Evolutionary conservation across 2,888 invertebrate species (phyloP), one percentile per base, ranked within the genome.

Genomic region (Amiota minor): DNA sequence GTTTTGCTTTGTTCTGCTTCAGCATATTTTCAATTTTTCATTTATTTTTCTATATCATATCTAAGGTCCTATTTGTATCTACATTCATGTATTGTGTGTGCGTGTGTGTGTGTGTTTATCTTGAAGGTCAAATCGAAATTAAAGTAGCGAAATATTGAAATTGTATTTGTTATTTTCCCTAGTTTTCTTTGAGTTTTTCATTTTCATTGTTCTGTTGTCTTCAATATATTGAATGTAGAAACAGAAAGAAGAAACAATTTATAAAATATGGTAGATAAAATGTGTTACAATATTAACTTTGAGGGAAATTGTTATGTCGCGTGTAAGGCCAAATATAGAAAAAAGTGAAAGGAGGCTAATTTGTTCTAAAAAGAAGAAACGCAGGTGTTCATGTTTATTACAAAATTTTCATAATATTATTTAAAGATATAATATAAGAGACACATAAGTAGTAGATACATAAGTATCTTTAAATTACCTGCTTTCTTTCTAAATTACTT

Each of bases 71-170:
- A 6, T 35, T 14, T 9, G 9, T 35, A 23, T 61, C 6, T 9
- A 6, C 35, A 9, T 35, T 35, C 6, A 6, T 35, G 6, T n/a
- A n/a, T n/a, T 6, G 4, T 35, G 6, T 35, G 35, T 35, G n/a
- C n/a, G n/a, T 23, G 23, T 6, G 4, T 35, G 6, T 35, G 35
- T 35, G 6, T 35, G 35, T 35, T 3, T 35, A 2, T 23, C 35
- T 35, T 61, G 61, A 61, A 61, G 61, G 61, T 61, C 61, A 61
- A 61, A 56, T 56, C 16, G 56, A 56, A 61, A 61, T 61, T 61
- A 61, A 20, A 61, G 2, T 61, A 35, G 35, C 61, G 23, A 18
- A 61, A 61, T 61, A 61, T 61, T 18, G 61, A 61, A 61, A 61
- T 61, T 61, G 61, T 16, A 61, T 61, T 61, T 61, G 61, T 35